Base-by-base conservation (phyloP, 2,113 vertebrate genomes). In the Prietella phreatophila region DNA sequence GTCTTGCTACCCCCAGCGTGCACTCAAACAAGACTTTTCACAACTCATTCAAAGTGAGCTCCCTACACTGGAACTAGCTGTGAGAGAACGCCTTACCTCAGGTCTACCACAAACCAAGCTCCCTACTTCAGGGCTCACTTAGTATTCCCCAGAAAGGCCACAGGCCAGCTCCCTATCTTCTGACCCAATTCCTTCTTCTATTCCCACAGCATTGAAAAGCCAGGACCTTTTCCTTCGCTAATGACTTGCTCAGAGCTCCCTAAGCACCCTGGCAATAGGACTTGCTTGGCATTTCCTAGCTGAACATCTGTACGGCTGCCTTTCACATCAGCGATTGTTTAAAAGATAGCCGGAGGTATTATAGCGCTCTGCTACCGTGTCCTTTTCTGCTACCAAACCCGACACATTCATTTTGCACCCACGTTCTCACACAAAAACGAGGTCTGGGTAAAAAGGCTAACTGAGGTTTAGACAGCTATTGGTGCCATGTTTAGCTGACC, bases 401-500 rank as follows among this genome's bases (percentile, higher is more conserved):
- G 47, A 58, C 53, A 20, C 53, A 36, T 42, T 73, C 79, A 82
- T 82, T n/a, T 56, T 79, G 65, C 86, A 47, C 27, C 56, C 85
- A 71, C 85, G 42, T 36, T 82, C 47, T 55, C 86, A 87, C 63
- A 73, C 86, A 75, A 27, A 47, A 83, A 30, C 65, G 63, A 53
- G 33, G 58, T 30, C 78, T 73, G 63, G 78, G 79, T 71, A 82
- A 39, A 82, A 27, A 58, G 33, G 19, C 60, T 81, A 87, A 63
- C 73, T 85, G 80, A 82, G 85, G 80, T 47, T 73, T 82, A 83
- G 67, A 61, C 80, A 76, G 86, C 30, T 50, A 60, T 50, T 1
- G 25, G 53, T 42, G 86, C 86, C 55, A 60, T 75, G 65, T 87
- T 87, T 87, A 87, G 86, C 86, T 82, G 79, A 82, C 86, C 86